Evolutionary conservation across 2,888 invertebrate genomes (phyloP).

Genomic region (Heliconius charithonia): DNA sequence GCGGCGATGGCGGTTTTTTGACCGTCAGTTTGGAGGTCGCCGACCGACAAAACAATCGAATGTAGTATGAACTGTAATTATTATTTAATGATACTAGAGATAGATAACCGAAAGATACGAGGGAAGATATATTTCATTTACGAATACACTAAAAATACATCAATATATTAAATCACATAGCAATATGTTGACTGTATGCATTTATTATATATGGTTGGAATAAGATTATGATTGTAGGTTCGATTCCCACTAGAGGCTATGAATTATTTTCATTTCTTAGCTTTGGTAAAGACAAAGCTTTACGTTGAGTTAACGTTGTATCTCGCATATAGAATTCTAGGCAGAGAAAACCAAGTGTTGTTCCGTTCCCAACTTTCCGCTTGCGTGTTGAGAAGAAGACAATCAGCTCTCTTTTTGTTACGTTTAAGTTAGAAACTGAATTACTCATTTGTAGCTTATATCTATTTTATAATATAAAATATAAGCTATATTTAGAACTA

Average conservation of each 20-base stretch:
- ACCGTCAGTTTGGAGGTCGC: slow-evolving; percentile 61
- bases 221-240: background rate
- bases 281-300: background rate
- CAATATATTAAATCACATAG: background rate
- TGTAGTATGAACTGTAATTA: slow-evolving; percentile 38
- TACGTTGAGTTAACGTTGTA: background rate
- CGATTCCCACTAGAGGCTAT: background rate
- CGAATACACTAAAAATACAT: background rate
- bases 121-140: slow-evolving; percentile 9
- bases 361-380: background rate
- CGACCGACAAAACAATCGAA: slow-evolving; percentile 66
- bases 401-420: too few species aligned
- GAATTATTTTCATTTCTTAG: background rate
- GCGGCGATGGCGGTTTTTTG: slow-evolving; percentile 58
- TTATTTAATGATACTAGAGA: slow-evolving; percentile 32
- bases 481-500: too few species aligned
- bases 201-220: background rate
- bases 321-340: background rate
- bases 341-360: background rate
- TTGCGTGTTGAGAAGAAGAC: background rate
- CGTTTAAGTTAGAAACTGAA: too few species aligned
- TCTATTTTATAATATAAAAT: too few species aligned
- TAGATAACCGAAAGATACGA: slow-evolving; percentile 24
- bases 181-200: background rate
- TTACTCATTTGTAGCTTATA: too few species aligned